Percentiles rank a stretch among this genome's conserved stretches.
These are phyloP conservation scores for Ernsta delagoae DNA, from an alignment of 2,888 invertebrate genomes.

Conservation along the genomic window DNA sequence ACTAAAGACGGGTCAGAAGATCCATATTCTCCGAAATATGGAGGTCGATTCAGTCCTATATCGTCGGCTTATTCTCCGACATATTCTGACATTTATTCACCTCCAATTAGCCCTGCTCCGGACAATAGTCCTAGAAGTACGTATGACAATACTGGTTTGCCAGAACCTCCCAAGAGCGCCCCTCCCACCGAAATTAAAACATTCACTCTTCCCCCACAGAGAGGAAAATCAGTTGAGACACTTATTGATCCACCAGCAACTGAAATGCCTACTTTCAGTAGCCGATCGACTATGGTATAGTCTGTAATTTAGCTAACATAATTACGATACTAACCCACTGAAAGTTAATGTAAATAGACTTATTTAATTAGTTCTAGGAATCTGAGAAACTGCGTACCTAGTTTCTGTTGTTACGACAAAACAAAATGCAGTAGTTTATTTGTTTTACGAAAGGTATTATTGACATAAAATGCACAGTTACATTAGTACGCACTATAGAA, in stretches of 20 bases:
- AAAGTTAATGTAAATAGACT: conserved; percentile 38
- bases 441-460: neutral
- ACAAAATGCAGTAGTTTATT: conserved; percentile 15
- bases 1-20: conserved; percentile 76
- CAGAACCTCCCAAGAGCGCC: conserved; percentile 74
- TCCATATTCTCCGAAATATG: conserved; percentile 70
- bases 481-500: conserved; percentile 17
- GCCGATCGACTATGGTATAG: conserved; percentile 80
- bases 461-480: conserved; percentile 24
- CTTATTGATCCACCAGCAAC: conserved; percentile 71
- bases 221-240: conserved; percentile 76
- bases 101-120: conserved; percentile 76
- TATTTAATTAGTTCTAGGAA: conserved; percentile 18
- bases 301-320: neutral
- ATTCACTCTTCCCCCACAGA: conserved; percentile 71
- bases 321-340: conserved; percentile 45
- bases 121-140: conserved; percentile 74
- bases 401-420: conserved; percentile 31
- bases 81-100: conserved; percentile 81
- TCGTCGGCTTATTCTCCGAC: conserved; percentile 78
- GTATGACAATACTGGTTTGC: conserved; percentile 68
- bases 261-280: conserved; percentile 70
- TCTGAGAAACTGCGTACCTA: neutral
- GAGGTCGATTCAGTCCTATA: conserved; percentile 73
- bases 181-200: conserved; percentile 73